Conservation (phyloP, 1,140 invertebrate genomes). For the Panagrolaimus sp. region DNA sequence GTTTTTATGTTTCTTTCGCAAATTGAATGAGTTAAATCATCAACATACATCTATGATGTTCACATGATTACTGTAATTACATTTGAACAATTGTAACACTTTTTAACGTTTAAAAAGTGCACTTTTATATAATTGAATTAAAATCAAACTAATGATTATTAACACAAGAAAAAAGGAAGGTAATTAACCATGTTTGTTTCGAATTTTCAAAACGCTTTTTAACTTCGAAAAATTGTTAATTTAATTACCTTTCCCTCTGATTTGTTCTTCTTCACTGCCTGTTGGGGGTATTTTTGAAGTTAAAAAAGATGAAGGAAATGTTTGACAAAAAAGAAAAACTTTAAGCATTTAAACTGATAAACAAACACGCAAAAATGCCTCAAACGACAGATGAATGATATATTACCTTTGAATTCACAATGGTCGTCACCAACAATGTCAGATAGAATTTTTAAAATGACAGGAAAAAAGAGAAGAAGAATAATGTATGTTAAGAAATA, state of each 20-base stretch:
- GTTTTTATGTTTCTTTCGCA: no score
- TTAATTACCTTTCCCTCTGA: background rate
- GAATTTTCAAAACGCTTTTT: no score
- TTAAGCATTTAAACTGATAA: background rate
- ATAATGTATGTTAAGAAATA: background rate
- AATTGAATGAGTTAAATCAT: no score
- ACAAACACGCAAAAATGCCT: slow-evolving; percentile 14
- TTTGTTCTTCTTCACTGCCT: background rate
- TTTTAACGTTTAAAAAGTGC: no score
- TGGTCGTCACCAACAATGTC: slow-evolving; percentile 2
- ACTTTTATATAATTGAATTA: no score
- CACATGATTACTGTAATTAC: no score
- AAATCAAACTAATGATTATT: no score
- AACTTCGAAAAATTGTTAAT: background rate
- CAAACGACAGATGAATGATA: slow-evolving; percentile 5
- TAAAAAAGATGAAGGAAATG: background rate
- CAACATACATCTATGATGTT: no score
- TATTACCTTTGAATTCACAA: slow-evolving; percentile 14
- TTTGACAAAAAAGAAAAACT: background rate
- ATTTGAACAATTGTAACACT: no score
- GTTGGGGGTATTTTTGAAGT: background rate
- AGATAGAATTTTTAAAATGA: slow-evolving; percentile 1
- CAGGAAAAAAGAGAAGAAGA: background rate
- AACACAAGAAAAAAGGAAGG: no score
- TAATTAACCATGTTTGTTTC: no score